Base-by-base conservation (phyloP, 1,140 invertebrate genomes). In the Drosophila punjabiensis region DNA sequence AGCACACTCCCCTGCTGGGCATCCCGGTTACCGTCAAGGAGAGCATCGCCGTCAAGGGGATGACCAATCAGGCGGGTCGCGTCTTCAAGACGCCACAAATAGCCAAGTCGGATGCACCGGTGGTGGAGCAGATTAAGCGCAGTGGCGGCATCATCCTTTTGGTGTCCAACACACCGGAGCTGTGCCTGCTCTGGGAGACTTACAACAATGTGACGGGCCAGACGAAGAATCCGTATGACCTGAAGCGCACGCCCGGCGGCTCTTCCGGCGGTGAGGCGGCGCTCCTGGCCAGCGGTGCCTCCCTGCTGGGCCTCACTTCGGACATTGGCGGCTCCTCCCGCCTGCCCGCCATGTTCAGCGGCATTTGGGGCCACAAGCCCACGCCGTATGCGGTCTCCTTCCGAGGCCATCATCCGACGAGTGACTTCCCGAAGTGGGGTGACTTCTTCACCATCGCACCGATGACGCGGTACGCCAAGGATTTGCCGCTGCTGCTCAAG, bases 161-260 rank as follows among this genome's bases (percentile, higher is more conserved):
- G n/a, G 96, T 98, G 1, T 98, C 97, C 18, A 99, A 99, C 93
- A 97, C 97, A 2, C 98, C 98, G 4, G 98, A 99, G 92, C 93
- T 98, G n/a, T 98, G 97, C 78, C 94, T 98, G 94, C 97, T 96
- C 93, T 98, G 96, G 95, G 98, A 99, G 93, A 97, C 96, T 0
- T 96, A 95, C 71, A 99, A 99, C 94, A 96, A 96, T 62, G 94
- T 98, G 0, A 97, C 96, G 56, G 98, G 98, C 1, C 94, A 95
- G 20, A 98, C 98, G 0, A 95, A 95, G 76, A 99, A 99, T 93
- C 98, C 98, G 0, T 98, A 99, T 89, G 96, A 99, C 92, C 94
- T 95, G 41, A 95, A 95, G 32, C 94, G 96, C 32, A 97, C 96
- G 4, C 93, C 95, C 18, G 97, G 97, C 1, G 97, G 97, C 16